Evolutionary conservation across 2,888 invertebrate genomes (phyloP), one percentile per base, ranked within the genome.

Genomic region (Chrysotoxum bicinctum): DNA sequence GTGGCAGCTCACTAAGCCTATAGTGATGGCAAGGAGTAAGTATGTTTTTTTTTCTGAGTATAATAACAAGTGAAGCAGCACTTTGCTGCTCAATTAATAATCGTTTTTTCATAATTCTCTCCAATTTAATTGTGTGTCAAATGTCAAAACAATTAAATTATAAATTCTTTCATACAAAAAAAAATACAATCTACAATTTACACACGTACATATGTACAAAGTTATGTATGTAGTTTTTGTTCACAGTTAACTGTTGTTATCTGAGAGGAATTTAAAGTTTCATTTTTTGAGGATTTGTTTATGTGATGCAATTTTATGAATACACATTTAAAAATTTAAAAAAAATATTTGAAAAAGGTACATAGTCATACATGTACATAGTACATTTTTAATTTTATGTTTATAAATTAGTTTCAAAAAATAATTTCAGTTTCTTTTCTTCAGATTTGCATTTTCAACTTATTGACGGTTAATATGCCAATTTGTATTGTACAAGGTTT

Each of bases 51-150:
- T 19, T 32, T 58, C 14, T 45, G 69, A 56, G 56, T 30, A 62
- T 52, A 60, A 66, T 80, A 54, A 45, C 52, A 60, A 69, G 16
- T 30, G 66, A 43, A 72, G 72, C 43, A 76, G 72, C 72, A 69
- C 69, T 76, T 77, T 77, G 73, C 62, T 78, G 48, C 50, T 82
- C 76, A 82, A 86, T 86, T 82, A 82, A 86, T 68, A 86, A 86
- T 86, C 86, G 58, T 86, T 86, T 86, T 50, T 82, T 86, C 81
- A 86, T 86, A 86, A 86, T 86, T 86, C 86, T 50, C 70, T 70
- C 82, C 86, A 86, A 86, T 86, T 86, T 78, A 82, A 86, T 86
- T 74, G 74, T 82, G 82, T 82, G 86, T 86, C 86, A 86, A 86
- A 80, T 80, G 86, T 82, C 86, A 82, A 82, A 82, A 86, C 77